Conservation (phyloP, 2,888 invertebrate species). For the Cristatella mucedo region DNA sequence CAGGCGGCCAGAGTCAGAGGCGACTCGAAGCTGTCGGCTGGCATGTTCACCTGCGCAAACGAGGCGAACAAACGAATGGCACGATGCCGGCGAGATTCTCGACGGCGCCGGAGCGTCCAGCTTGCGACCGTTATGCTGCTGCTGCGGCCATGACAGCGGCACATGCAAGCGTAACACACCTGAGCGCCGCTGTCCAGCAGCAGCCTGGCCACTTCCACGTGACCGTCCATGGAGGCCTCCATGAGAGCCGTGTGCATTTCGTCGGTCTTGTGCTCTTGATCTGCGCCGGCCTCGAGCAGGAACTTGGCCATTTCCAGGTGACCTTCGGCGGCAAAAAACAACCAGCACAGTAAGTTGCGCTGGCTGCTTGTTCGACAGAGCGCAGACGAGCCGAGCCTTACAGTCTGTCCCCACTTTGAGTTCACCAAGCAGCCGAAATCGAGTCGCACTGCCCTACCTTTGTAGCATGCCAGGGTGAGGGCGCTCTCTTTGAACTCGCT, state of each 20-base stretch:
- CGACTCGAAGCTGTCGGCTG: conserved; percentile 96
- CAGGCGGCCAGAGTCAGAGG: conserved; percentile 94
- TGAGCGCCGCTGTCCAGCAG: conserved; percentile 91
- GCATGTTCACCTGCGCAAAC: conserved; percentile 69
- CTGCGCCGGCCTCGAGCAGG: conserved; percentile 83
- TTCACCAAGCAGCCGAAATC: no score
- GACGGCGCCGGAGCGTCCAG: no score
- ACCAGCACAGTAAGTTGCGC: no score
- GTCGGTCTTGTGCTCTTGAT: conserved; percentile 93
- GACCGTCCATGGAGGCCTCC: conserved; percentile 99
- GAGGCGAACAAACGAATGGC: no score
- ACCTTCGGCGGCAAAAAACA: no score
- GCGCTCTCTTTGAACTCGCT: conserved; percentile 98
- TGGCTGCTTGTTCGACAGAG: no score
- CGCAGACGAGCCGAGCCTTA: no score
- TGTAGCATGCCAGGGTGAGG: conserved; percentile 81
- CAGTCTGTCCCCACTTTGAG: no score
- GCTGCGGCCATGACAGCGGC: no score
- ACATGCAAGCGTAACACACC: conserved; percentile 35
- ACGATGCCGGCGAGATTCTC: no score
- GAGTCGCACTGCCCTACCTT: no score
- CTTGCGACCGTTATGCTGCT: no score
- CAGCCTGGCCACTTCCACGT: conserved; percentile 86
- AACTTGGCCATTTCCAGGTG: conserved; percentile 93
- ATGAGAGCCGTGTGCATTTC: conserved; percentile 99